Conservation (phyloP, 2,797 vertebrate species). For the Sebastes baramenuke region DNA sequence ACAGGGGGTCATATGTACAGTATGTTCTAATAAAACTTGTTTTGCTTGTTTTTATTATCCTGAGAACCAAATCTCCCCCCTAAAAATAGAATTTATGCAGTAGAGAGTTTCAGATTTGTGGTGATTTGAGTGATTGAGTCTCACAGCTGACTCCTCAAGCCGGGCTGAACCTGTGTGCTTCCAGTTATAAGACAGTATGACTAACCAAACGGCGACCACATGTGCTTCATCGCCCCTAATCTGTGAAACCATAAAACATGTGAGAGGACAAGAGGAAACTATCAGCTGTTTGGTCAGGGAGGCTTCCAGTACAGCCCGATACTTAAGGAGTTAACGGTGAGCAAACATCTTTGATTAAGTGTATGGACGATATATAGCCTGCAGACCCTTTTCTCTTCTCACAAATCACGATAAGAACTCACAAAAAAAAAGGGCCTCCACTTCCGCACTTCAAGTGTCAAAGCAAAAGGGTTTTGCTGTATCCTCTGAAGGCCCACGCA, state of each 20-base stretch:
- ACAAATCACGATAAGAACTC: conserved; percentile 42
- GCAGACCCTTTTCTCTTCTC: conserved; percentile 17
- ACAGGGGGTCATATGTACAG: background rate
- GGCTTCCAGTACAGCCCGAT: conserved; percentile 30
- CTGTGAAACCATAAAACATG: conserved; percentile 55
- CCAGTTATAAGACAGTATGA: conserved; percentile 14
- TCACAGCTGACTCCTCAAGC: background rate
- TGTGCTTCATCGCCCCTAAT: conserved; percentile 38
- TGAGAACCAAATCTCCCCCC: background rate
- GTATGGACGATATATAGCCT: background rate
- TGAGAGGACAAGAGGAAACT: conserved; percentile 41
- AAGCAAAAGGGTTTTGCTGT: conserved; percentile 52
- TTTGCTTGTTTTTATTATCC: background rate
- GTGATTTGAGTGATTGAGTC: background rate
- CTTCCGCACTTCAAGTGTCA: conserved; percentile 42
- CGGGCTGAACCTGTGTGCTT: conserved; percentile 6
- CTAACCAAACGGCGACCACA: conserved; percentile 19
- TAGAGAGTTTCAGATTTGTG: background rate
- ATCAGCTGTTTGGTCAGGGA: conserved; percentile 67
- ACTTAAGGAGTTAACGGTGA: conserved; percentile 28
- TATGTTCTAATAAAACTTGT: background rate
- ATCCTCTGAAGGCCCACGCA: conserved; percentile 20
- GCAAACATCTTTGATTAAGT: conserved; percentile 59
- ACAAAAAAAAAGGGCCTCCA: background rate
- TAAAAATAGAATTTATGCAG: background rate